phyloP scores from a whole-genome alignment of 2,113 vertebrate species.

The Melanerpes aurifrons region DNA sequence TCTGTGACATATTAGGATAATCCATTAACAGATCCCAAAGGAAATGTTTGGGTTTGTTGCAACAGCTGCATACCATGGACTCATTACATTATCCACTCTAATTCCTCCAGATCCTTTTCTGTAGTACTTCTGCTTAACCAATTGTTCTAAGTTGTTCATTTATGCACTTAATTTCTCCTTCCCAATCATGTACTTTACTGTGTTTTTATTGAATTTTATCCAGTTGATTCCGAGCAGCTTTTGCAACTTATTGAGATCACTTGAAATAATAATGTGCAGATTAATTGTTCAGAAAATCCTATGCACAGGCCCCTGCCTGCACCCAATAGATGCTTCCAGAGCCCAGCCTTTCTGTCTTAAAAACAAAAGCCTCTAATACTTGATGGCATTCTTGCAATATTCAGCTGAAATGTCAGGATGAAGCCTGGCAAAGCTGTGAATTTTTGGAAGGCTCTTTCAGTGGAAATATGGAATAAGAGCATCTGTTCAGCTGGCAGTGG shows the following conservation, averaged over 20 bases:
- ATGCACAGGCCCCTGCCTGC: slow-evolving; percentile 41
- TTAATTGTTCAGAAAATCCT: slow-evolving; percentile 57
- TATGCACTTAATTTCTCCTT: slow-evolving; percentile 17
- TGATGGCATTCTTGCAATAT: slow-evolving; percentile 36
- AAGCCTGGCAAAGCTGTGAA: slow-evolving; percentile 34
- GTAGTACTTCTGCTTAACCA: slow-evolving; percentile 9
- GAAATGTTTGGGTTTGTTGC: slow-evolving; percentile 29
- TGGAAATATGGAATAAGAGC: slow-evolving; percentile 40
- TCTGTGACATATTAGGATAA: not conserved
- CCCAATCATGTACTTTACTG: not conserved
- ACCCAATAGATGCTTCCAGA: slow-evolving; percentile 6
- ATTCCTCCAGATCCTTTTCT: slow-evolving; percentile 36
- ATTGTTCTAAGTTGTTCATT: slow-evolving; percentile 12
- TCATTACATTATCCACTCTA: slow-evolving; percentile 23
- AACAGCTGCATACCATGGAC: not conserved
- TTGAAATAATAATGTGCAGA: slow-evolving; percentile 7
- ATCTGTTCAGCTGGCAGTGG: slow-evolving; percentile 67
- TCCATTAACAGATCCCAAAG: not conserved
- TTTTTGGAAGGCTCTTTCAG: slow-evolving; percentile 49
- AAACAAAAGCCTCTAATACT: slow-evolving; percentile 49
- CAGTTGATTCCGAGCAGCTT: slow-evolving; percentile 46
- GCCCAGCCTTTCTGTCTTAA: slow-evolving; percentile 16
- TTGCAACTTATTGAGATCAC: slow-evolving; percentile 56
- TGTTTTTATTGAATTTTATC: slow-evolving; percentile 55
- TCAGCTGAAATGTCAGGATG: slow-evolving; percentile 59